Percentiles rank a stretch among this genome's conserved stretches.
Evolutionary conservation across 2,888 invertebrate species (phyloP).

Genomic region (Noctua janthina): DNA sequence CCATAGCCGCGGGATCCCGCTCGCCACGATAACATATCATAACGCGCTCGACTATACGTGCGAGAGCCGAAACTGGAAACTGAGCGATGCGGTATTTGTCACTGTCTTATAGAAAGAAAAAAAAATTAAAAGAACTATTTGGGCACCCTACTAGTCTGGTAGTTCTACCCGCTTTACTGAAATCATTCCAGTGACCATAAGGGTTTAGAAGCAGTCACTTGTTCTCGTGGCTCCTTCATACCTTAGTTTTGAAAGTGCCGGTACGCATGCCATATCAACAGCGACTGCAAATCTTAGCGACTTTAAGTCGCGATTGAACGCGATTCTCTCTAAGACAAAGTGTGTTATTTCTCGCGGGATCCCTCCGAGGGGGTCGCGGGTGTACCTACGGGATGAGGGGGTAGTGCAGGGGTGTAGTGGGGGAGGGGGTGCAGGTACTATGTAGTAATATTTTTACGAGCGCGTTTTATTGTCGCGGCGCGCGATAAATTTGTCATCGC

Average conservation of each 20-base stretch:
- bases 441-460: slow-evolving; percentile 88
- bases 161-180: background rate
- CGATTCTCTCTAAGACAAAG: slow-evolving; percentile 87
- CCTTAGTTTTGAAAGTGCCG: too few relatives aligned
- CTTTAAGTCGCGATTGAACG: slow-evolving; percentile 78
- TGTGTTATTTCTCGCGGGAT: slow-evolving; percentile 88
- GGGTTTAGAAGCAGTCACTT: background rate
- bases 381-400: slow-evolving; percentile 41
- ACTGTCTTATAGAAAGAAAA: background rate
- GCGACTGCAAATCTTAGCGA: background rate
- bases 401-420: slow-evolving; percentile 35
- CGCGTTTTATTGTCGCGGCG: slow-evolving; percentile 83
- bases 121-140: background rate
- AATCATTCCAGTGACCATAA: background rate
- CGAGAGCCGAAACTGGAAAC: slow-evolving; percentile 6
- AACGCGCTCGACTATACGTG: slow-evolving; percentile 65
- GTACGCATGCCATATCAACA: slow-evolving; percentile 67
- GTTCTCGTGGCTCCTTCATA: background rate
- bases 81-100: slow-evolving; percentile 42
- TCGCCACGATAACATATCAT: slow-evolving; percentile 77
- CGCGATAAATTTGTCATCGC: slow-evolving; percentile 88
- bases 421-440: slow-evolving; percentile 62
- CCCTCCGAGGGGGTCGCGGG: slow-evolving; percentile 58
- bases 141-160: background rate
- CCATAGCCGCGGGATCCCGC: slow-evolving; percentile 68